A percentile compares a stretch with the other conserved stretches of the same genome.
These are phyloP conservation scores for Dallia pectoralis DNA, from an alignment of 2,797 vertebrate species.

Conservation along the genomic window DNA sequence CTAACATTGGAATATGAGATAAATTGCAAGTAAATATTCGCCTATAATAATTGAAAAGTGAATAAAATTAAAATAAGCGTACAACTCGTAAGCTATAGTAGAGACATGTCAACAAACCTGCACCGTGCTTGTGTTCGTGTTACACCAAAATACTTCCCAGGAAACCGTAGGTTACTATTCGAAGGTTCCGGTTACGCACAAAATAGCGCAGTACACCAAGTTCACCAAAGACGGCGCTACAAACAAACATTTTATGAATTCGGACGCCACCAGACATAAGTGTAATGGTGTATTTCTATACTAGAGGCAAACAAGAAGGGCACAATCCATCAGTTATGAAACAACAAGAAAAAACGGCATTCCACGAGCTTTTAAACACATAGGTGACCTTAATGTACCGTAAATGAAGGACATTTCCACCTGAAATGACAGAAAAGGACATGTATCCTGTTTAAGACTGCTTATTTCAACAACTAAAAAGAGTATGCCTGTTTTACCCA, in stretches of 20 bases:
- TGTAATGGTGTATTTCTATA: background rate
- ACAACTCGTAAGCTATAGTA: background rate
- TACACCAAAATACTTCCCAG: slow-evolving; percentile 62
- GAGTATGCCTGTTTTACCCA: slow-evolving; percentile 44
- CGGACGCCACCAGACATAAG: no score
- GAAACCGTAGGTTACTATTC: accelerated
- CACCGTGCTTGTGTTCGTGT: slow-evolving; percentile 54
- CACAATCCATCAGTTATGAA: no score
- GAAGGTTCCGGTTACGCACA: slow-evolving; percentile 42
- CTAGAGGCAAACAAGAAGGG: background rate
- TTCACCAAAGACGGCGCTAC: slow-evolving; percentile 40
- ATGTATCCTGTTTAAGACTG: background rate
- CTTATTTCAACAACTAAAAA: background rate
- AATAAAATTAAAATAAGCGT: background rate
- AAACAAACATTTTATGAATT: background rate
- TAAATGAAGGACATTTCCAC: background rate
- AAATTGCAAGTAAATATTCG: background rate
- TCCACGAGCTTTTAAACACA: no score
- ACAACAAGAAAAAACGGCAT: no score
- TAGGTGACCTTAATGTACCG: background rate
- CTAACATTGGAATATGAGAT: background rate
- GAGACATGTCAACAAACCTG: slow-evolving; percentile 47
- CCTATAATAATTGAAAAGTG: background rate
- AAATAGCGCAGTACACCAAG: no score
- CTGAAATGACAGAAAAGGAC: background rate